These are phyloP conservation scores for Ivindomyrus marchei DNA, from an alignment of 2,113 vertebrate genomes.

Conservation along the genomic window DNA sequence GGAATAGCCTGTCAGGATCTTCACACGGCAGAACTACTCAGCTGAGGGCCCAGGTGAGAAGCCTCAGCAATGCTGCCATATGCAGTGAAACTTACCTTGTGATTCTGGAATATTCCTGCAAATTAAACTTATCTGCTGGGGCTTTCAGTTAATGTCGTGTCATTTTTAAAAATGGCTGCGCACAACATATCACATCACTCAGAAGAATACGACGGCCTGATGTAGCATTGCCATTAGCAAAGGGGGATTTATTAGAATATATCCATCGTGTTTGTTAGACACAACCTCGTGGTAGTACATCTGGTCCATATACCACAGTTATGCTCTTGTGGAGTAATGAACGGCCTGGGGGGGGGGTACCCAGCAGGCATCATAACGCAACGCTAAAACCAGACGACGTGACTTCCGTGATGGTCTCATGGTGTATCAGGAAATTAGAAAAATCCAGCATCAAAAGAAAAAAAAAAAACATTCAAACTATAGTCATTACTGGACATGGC, in stretches of 20 bases:
- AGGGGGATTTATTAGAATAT: neutral
- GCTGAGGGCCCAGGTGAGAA: neutral
- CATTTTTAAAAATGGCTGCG: neutral
- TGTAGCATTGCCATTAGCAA: neutral
- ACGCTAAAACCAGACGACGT: neutral
- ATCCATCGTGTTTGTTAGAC: neutral
- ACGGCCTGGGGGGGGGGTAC: neutral
- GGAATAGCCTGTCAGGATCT: constrained; percentile 29
- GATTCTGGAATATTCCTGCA: neutral
- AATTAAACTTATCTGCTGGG: neutral
- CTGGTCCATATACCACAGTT: neutral
- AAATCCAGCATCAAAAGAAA: neutral
- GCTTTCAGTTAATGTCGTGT: neutral
- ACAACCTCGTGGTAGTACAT: neutral
- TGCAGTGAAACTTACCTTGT: neutral
- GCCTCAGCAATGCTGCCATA: neutral
- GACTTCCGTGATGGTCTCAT: neutral
- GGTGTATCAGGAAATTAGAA: neutral
- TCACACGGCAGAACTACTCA: constrained; percentile 18
- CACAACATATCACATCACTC: neutral
- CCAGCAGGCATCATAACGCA: neutral
- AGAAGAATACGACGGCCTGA: neutral
- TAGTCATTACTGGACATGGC: constrained; percentile 27
- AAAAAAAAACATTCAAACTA: constrained; percentile 14
- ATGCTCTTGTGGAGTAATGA: neutral